These are phyloP conservation scores for Eupithecia abbreviata DNA, from an alignment of 2,888 invertebrate species.

Conservation along the genomic window DNA sequence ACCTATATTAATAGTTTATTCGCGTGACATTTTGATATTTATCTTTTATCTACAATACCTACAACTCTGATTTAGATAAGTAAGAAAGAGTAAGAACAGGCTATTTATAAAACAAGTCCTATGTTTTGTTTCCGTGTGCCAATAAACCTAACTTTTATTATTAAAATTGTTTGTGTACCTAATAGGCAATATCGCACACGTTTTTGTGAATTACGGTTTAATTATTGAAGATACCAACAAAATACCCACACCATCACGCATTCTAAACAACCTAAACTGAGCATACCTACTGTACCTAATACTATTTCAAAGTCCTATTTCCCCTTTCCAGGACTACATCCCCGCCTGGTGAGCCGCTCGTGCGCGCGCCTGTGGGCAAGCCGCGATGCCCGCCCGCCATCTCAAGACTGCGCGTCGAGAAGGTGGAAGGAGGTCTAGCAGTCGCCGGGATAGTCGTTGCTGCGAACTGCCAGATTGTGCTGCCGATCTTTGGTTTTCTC, in stretches of 20 bases:
- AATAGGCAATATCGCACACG: no score
- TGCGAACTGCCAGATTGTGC: constrained; percentile 90
- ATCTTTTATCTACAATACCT: no score
- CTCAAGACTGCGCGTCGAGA: constrained; percentile 88
- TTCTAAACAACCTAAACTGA: neutral
- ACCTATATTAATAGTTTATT: neutral
- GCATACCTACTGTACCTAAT: neutral
- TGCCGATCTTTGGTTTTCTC: constrained; percentile 90
- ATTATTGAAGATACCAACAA: no score
- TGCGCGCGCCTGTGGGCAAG: constrained; percentile 81
- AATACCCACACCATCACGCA: neutral
- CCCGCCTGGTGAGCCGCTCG: constrained; percentile 84
- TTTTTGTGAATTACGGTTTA: no score
- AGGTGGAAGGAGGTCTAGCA: constrained; percentile 90
- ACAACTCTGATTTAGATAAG: no score
- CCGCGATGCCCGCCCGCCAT: constrained; percentile 87
- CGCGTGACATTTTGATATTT: neutral
- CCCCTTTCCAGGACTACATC: constrained; percentile 73
- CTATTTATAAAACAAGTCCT: neutral
- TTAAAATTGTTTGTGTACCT: no score
- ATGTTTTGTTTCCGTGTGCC: no score
- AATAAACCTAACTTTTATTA: no score
- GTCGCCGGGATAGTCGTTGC: constrained; percentile 90
- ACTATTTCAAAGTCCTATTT: constrained; percentile 14
- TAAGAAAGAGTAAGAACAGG: neutral